phyloP scores from a whole-genome alignment of 2,113 vertebrate genomes.

The Daphoenositta chrysoptera region DNA sequence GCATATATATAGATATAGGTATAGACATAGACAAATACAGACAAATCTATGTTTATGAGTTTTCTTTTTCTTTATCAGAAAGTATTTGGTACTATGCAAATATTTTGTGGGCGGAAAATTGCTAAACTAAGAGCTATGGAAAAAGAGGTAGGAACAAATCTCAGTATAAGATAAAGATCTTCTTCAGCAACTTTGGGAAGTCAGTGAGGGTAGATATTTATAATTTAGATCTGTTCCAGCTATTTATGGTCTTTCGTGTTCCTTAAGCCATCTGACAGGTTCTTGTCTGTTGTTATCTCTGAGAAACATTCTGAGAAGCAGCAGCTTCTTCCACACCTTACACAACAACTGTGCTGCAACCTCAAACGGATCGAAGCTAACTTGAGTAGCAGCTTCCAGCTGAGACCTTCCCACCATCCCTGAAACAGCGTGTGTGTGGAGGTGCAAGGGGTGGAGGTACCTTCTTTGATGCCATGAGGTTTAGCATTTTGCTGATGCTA shows the following conservation, averaged over 20 bases:
- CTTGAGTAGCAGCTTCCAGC: background rate
- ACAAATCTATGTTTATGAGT: background rate
- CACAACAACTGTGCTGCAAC: background rate
- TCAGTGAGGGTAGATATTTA: background rate
- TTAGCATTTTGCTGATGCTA: background rate
- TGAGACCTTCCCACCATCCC: background rate
- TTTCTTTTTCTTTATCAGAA: background rate
- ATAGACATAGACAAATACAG: background rate
- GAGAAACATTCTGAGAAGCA: background rate
- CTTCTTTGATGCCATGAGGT: background rate
- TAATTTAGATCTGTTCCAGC: background rate
- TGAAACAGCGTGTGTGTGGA: background rate
- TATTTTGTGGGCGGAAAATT: background rate
- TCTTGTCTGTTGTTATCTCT: background rate
- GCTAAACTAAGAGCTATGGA: background rate
- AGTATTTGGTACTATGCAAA: background rate
- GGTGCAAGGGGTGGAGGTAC: rapidly evolving
- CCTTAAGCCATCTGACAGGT: background rate
- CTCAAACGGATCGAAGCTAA: background rate
- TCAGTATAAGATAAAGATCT: background rate
- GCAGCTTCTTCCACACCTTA: background rate
- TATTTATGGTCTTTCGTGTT: background rate
- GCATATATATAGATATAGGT: background rate
- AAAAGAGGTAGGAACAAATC: background rate
- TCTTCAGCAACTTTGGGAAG: background rate